These are phyloP conservation scores for Microcebus murinus DNA, from an alignment of 2,113 vertebrate genomes.

Conservation along the genomic window DNA sequence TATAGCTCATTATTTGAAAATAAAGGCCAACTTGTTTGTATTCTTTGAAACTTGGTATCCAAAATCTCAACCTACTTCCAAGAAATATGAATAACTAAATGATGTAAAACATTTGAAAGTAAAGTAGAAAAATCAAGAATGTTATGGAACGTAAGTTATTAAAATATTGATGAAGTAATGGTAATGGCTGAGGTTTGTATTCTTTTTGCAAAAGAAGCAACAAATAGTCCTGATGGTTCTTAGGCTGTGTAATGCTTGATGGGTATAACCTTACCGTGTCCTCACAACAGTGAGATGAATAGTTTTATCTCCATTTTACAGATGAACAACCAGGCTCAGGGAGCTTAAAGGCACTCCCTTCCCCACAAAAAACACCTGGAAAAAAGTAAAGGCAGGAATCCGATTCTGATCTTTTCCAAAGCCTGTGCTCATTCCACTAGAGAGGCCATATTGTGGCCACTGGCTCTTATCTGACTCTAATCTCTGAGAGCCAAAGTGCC, in stretches of 20 bases:
- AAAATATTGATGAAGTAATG: slow-evolving; percentile 19
- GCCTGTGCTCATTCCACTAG: not conserved
- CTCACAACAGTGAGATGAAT: not conserved
- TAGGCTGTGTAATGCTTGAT: not conserved
- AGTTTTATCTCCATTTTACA: not conserved
- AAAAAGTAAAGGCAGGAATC: not conserved
- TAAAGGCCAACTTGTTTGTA: not conserved
- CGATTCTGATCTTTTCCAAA: not conserved
- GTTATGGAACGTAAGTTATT: not conserved
- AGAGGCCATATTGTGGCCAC: too few relatives aligned
- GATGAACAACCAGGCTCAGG: not conserved
- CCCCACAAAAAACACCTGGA: not conserved
- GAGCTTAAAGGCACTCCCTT: not conserved
- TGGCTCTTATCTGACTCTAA: not conserved
- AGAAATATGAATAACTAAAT: slow-evolving; percentile 47
- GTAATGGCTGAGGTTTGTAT: not conserved
- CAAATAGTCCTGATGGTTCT: not conserved
- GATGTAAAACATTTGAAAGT: slow-evolving; percentile 13
- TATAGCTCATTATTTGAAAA: not conserved
- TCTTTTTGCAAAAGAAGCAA: not conserved
- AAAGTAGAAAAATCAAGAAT: not conserved
- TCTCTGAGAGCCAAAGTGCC: not conserved
- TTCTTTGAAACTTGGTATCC: not conserved
- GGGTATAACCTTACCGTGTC: not conserved
- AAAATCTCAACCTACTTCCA: slow-evolving; percentile 41